These are phyloP conservation scores for Pipra filicauda DNA, from an alignment of 2,113 vertebrate species.

Conservation along the genomic window DNA sequence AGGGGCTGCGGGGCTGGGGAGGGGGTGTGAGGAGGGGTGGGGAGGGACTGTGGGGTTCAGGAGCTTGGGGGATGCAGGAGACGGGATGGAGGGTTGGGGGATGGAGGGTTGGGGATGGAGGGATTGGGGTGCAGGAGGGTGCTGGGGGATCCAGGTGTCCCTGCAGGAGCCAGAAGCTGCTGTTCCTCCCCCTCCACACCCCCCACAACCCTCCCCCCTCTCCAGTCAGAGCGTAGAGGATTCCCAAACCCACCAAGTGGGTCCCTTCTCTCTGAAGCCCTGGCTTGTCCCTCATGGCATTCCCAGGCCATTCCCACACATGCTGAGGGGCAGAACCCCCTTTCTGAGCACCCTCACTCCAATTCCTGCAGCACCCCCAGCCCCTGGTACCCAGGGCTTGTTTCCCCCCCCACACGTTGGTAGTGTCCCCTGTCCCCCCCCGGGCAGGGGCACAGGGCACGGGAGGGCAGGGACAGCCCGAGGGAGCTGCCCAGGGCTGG, in stretches of 20 bases:
- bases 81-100: neutral
- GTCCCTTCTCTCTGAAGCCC: neutral
- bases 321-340: neutral
- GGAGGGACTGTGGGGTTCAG: neutral
- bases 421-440: neutral
- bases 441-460: rapidly evolving
- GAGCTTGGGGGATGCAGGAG: rapidly evolving
- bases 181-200: neutral
- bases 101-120: neutral
- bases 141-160: neutral
- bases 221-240: neutral
- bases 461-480: neutral
- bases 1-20: neutral
- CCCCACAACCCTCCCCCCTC: too few species aligned
- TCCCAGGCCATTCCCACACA: rapidly evolving
- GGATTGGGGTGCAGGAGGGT: too few species aligned
- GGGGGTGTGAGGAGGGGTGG: too few species aligned
- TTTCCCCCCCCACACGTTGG: neutral
- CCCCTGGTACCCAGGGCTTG: rapidly evolving
- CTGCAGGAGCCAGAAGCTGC: neutral
- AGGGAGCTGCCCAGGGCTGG: rapidly evolving
- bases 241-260: neutral
- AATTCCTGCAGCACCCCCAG: neutral
- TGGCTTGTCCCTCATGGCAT: neutral
- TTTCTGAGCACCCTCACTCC: neutral